Conservation (phyloP, 2,113 vertebrate species). For the Phycodurus eques region DNA sequence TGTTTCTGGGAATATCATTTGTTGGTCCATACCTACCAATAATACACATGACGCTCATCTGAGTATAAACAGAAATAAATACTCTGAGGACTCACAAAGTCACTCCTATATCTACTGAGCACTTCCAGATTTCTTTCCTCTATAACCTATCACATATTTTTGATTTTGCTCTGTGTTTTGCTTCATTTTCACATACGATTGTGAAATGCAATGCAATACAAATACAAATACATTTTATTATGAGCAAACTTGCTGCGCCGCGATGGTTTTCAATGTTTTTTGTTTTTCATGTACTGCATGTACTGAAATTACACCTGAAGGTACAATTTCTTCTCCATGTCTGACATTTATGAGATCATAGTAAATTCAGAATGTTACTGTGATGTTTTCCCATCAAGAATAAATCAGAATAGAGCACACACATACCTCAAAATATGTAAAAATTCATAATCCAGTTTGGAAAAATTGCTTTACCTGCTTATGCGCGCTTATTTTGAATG, state of each 20-base stretch:
- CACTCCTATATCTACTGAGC: slow-evolving; percentile 62
- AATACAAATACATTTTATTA: slow-evolving; percentile 7
- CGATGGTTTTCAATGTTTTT: neutral
- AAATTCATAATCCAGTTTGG: neutral
- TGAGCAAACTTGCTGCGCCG: neutral
- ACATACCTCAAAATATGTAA: neutral
- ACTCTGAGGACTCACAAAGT: slow-evolving; percentile 66
- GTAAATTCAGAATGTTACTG: neutral
- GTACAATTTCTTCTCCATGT: neutral
- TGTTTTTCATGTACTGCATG: neutral
- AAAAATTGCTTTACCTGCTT: neutral
- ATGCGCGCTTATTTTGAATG: neutral
- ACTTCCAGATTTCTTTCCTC: slow-evolving; percentile 61
- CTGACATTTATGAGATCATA: neutral
- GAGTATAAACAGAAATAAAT: slow-evolving; percentile 64
- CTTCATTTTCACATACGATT: slow-evolving; percentile 23
- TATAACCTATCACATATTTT: slow-evolving; percentile 35
- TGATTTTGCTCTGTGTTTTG: slow-evolving; percentile 29
- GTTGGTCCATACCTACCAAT: slow-evolving; percentile 66
- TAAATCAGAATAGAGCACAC: neutral
- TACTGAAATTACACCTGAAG: neutral
- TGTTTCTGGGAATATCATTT: slow-evolving; percentile 68
- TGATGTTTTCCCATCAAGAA: neutral
- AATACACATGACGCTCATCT: slow-evolving; percentile 56
- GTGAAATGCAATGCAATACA: neutral